Base-by-base conservation (phyloP, 2,113 vertebrate genomes). In the Tragelaphus imberbis region DNA sequence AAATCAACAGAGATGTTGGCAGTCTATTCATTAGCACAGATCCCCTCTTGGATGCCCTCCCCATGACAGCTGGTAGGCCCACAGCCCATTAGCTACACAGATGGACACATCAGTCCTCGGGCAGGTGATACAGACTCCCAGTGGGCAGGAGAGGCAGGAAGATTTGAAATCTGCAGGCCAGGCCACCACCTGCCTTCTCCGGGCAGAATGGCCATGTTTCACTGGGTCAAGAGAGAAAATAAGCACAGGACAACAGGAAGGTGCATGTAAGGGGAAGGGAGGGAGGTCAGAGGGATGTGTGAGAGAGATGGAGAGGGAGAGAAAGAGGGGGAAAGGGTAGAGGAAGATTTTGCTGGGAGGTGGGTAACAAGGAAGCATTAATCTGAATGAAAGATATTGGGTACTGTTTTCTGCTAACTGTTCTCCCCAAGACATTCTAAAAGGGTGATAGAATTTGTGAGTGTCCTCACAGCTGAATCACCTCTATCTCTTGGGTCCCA, bases 61-160 rank as follows among this genome's bases (percentile, higher is more conserved):
- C 2, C 0, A 17, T 40, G 82, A 27, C 85, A 89, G 79, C 84
- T 19, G 40, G 84, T 9, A 2, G 47, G 30, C 49, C 56, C 79
- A 10, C n/a, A 47, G 63, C 14, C 91, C 33, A 3, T 65, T 27
- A 25, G 13, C 56, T n/a, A 40, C 8, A 3, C 53, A 25, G 63
- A 59, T 8, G 61, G 49, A 84, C 55, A n/a, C 56, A 2, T 19
- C n/a, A 1, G 55, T n/a, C 49, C 65, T n/a, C 21, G 0, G 33
- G 88, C 56, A 27, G 51, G 51, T 55, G 21, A n/a, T 0, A 9
- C 0, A 0, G 17, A 44, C 4, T 19, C 1, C 0, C 13, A 0
- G 33, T 0, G 25, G 2, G 51, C 4, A 8, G 47, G n/a, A 9
- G 56, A 21, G 21, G 28, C 23, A 0, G 13, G 21, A 49, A 51